Evolutionary conservation across 37 sponge, comb jelly and placozoan species (phyloP).

Genomic region (Ephydatia muelleri): DNA sequence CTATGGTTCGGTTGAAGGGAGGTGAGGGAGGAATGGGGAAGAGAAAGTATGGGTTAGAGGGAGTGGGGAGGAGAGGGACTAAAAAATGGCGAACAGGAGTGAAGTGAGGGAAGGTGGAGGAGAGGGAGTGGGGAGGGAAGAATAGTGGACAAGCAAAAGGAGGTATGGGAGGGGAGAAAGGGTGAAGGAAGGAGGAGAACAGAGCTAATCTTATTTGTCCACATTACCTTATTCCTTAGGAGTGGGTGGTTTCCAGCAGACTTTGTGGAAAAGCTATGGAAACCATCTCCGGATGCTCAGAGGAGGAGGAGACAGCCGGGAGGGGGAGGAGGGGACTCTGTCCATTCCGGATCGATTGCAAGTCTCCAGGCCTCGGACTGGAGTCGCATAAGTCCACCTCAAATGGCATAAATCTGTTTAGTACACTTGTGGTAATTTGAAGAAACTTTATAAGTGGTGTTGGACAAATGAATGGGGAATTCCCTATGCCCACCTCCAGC

Average conservation of each 20-base stretch:
- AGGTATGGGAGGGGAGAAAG: too few species aligned
- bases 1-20: neutral
- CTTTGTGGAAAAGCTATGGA: constrained; percentile 53
- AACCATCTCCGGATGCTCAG: constrained; percentile 36
- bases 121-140: too few species aligned
- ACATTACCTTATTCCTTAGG: constrained; percentile 8
- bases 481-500: too few species aligned
- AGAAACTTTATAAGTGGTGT: too few species aligned
- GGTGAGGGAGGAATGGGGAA: too few species aligned
- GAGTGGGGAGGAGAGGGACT: too few species aligned
- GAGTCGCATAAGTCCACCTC: neutral
- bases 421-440: neutral
- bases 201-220: neutral
- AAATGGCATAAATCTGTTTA: neutral
- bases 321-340: constrained; percentile 7
- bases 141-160: too few species aligned
- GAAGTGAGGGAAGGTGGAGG: too few species aligned
- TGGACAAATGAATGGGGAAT: too few species aligned
- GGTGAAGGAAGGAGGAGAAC: neutral
- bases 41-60: too few species aligned
- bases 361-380: neutral
- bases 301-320: neutral
- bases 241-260: constrained; percentile 78
- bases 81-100: too few species aligned
- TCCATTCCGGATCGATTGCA: neutral